phyloP scores from a whole-genome alignment of 2,113 vertebrate species.

The Cryptotis parvus region DNA sequence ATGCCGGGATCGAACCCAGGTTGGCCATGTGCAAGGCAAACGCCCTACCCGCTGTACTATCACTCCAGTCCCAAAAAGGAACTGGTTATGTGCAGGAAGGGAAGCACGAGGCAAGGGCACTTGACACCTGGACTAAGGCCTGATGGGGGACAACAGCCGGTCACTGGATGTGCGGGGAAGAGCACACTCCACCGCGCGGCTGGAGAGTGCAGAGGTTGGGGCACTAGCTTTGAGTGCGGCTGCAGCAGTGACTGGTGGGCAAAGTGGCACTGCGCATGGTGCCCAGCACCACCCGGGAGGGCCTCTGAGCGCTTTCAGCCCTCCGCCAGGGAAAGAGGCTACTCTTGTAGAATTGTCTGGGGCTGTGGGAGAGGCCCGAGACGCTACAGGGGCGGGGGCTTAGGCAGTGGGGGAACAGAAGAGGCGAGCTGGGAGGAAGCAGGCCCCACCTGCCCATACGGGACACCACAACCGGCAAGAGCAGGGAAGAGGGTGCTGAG shows the following conservation, averaged over 20 bases:
- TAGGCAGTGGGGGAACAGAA: background rate
- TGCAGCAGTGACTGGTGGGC: too few species aligned
- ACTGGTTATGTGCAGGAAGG: background rate
- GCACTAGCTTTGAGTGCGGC: too few species aligned
- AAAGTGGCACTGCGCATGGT: too few species aligned
- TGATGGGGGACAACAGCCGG: background rate
- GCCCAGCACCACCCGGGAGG: too few species aligned
- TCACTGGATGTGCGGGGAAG: background rate
- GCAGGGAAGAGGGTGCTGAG: background rate
- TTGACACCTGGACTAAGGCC: slow-evolving; percentile 25
- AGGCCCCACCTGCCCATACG: background rate
- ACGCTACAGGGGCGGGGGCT: background rate
- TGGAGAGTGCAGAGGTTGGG: too few species aligned
- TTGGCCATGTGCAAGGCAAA: too few species aligned
- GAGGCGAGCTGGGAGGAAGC: background rate
- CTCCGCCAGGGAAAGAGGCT: too few species aligned
- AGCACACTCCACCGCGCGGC: background rate
- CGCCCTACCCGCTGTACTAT: too few species aligned
- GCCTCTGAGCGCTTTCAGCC: too few species aligned
- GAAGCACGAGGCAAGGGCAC: background rate
- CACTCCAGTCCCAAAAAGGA: too few species aligned
- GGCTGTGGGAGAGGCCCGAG: background rate
- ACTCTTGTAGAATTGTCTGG: background rate
- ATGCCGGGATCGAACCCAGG: too few species aligned
- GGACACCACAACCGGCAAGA: background rate